Conservation (phyloP, 2,113 vertebrate species). For the Scytalopus superciliaris region DNA sequence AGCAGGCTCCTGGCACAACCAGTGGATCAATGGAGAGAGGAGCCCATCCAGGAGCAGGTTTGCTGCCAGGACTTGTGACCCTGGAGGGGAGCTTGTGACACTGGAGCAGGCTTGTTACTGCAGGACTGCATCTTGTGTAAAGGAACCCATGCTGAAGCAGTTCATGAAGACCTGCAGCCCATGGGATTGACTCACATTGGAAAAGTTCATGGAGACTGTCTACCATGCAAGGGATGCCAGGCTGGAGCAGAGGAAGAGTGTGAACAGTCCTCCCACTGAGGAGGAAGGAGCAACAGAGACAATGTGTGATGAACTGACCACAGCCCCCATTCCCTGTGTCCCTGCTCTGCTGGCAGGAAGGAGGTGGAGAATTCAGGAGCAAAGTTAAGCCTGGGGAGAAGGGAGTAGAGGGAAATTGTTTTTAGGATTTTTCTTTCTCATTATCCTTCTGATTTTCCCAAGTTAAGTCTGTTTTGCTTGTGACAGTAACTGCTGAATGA, state of each 20-base stretch:
- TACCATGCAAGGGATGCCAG: not conserved
- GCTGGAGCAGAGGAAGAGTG: not conserved
- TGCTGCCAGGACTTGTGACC: not conserved
- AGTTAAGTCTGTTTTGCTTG: not conserved
- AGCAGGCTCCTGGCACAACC: not conserved
- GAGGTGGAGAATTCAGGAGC: not conserved
- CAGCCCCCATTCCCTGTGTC: not conserved
- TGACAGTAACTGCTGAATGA: not conserved
- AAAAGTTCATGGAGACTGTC: not conserved
- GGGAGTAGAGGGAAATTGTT: not conserved
- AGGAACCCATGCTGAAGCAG: not conserved
- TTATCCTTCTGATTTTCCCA: not conserved
- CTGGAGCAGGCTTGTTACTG: not conserved
- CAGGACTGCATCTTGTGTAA: not conserved
- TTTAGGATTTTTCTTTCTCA: not conserved
- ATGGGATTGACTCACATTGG: fast-evolving
- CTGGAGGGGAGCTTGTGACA: not conserved
- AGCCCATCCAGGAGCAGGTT: not conserved
- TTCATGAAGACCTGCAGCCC: not conserved
- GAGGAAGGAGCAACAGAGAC: not conserved
- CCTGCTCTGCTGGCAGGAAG: not conserved
- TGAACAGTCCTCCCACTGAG: not conserved
- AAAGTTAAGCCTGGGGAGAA: not conserved
- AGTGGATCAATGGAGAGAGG: not conserved
- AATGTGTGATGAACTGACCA: not conserved